Conservation (phyloP, 2,888 invertebrate genomes). For the Branchipolynoe longqiensis region DNA sequence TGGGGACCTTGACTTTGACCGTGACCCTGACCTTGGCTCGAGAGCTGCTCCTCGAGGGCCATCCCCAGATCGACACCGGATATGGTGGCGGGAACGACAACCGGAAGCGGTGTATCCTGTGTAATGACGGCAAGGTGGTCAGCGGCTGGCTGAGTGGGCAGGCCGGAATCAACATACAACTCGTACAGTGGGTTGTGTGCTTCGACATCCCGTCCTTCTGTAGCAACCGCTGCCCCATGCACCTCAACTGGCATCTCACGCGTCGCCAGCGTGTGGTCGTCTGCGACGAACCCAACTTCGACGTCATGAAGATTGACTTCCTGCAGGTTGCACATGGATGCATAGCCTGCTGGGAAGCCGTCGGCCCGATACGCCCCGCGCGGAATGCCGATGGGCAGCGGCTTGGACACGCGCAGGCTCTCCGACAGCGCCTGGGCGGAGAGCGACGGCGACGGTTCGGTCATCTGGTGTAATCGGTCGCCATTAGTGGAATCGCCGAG, state of each 20-base stretch:
- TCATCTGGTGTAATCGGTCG: background rate
- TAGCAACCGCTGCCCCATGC: background rate
- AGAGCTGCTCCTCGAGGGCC: background rate
- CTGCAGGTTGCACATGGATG: slow-evolving; percentile 6
- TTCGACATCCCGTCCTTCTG: background rate
- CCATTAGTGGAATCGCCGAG: background rate
- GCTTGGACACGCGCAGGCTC: background rate
- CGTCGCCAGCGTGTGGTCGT: no score
- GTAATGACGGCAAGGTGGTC: background rate
- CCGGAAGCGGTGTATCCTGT: background rate
- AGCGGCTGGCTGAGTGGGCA: background rate
- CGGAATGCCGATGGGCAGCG: slow-evolving; percentile 19
- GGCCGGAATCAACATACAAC: background rate
- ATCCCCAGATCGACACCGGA: background rate
- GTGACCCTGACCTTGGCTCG: no score
- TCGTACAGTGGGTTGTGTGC: background rate
- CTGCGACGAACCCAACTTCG: background rate
- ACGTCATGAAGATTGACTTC: background rate
- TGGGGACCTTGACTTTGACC: no score
- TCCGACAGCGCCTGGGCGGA: background rate
- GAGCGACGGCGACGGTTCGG: background rate
- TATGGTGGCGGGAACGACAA: background rate
- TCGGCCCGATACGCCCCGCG: slow-evolving; percentile 1
- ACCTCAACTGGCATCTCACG: no score
- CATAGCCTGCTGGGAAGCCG: background rate